These are phyloP conservation scores for Heterotilapia buettikoferi DNA, from an alignment of 2,113 vertebrate genomes.

Conservation along the genomic window DNA sequence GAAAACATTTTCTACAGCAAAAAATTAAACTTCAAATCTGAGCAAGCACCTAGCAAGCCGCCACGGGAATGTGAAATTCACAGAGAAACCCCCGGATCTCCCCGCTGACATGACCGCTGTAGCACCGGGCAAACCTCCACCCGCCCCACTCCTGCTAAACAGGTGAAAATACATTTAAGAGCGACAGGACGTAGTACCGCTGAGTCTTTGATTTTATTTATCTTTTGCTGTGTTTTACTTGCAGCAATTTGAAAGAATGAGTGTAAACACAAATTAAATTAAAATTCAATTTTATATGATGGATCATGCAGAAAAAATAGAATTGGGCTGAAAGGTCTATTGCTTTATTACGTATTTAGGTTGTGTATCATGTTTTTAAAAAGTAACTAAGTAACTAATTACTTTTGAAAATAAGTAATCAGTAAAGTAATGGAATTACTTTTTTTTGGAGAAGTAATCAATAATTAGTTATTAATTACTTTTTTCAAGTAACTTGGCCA, in stretches of 20 bases:
- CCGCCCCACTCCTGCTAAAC: background rate
- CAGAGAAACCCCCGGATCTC: background rate
- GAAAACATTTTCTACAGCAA: background rate
- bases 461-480: background rate
- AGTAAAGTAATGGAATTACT: background rate
- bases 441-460: background rate
- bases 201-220: background rate
- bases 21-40: background rate
- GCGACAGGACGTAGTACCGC: background rate
- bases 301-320: background rate
- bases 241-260: background rate
- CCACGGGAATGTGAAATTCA: background rate
- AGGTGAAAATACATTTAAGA: background rate
- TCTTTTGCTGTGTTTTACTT: background rate
- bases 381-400: background rate
- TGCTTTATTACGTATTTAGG: background rate
- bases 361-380: background rate
- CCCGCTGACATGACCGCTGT: background rate
- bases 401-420: background rate
- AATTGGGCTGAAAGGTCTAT: background rate
- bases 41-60: background rate
- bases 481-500: background rate
- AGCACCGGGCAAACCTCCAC: background rate
- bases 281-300: background rate
- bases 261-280: background rate